These are phyloP conservation scores for Hippocampus zosterae DNA, from an alignment of 2,113 vertebrate species.

Conservation along the genomic window DNA sequence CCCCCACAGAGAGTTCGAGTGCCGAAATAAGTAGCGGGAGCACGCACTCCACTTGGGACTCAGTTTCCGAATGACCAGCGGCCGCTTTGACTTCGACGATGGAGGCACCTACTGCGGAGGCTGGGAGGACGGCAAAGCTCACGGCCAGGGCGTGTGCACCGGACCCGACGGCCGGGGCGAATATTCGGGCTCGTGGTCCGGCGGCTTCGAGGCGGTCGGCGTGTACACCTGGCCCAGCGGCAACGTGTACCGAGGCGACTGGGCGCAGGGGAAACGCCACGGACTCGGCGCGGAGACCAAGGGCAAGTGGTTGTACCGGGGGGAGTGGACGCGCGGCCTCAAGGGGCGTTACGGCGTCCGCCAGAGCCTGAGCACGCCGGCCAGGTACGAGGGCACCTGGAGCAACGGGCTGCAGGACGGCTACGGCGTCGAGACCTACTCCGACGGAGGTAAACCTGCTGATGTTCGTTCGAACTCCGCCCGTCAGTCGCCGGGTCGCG, in stretches of 20 bases:
- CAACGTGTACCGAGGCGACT: slow-evolving; percentile 89
- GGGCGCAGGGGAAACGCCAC: slow-evolving; percentile 91
- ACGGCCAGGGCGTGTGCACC: slow-evolving; percentile 93
- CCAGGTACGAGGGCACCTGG: slow-evolving; percentile 94
- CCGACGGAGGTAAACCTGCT: slow-evolving; percentile 84
- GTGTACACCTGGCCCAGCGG: slow-evolving; percentile 96
- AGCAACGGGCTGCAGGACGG: slow-evolving; percentile 93
- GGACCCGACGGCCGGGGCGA: slow-evolving; percentile 94
- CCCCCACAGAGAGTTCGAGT: slow-evolving; percentile 3
- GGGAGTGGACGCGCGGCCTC: slow-evolving; percentile 92
- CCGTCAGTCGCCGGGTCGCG: too few species aligned
- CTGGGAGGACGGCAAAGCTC: slow-evolving; percentile 95
- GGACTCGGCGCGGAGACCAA: slow-evolving; percentile 91
- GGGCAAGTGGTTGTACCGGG: slow-evolving; percentile 90
- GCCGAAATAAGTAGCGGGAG: too few species aligned
- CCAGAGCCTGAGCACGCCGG: slow-evolving; percentile 86
- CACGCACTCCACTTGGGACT: slow-evolving; percentile 13
- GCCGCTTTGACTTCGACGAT: slow-evolving; percentile 97
- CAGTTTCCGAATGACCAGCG: slow-evolving; percentile 88
- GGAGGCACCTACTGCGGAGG: slow-evolving; percentile 95
- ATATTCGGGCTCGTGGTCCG: slow-evolving; percentile 91
- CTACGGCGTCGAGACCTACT: slow-evolving; percentile 93
- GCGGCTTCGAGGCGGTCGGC: slow-evolving; percentile 89
- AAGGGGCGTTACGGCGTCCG: slow-evolving; percentile 93
- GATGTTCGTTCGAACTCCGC: too few species aligned